phyloP scores from a whole-genome alignment of 1,140 invertebrate species.

The Brachionus plicatilis region DNA sequence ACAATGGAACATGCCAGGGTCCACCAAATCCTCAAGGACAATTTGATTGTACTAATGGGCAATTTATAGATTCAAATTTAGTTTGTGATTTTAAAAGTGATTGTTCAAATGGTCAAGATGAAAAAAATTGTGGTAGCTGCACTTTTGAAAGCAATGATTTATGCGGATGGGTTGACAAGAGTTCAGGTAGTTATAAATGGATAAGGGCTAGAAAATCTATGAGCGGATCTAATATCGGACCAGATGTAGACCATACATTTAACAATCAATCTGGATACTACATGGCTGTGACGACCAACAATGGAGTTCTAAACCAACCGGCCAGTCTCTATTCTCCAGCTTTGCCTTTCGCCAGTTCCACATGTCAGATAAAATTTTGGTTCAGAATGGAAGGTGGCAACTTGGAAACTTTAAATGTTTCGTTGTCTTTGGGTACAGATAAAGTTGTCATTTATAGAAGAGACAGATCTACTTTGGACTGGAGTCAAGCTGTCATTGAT shows the following conservation, averaged over 20 bases:
- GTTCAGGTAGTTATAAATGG: conserved; percentile 49
- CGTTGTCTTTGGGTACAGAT: conserved; percentile 43
- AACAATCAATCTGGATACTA: background rate
- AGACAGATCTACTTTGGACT: background rate
- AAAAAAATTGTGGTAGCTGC: conserved; percentile 50
- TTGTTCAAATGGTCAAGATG: conserved; percentile 49
- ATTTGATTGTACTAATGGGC: conserved; percentile 44
- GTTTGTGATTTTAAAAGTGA: conserved; percentile 50
- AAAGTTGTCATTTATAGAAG: background rate
- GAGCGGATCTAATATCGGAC: background rate
- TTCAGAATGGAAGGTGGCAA: conserved; percentile 69
- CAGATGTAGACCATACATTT: conserved; percentile 43
- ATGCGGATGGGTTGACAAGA: conserved; percentile 51
- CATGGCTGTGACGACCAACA: conserved; percentile 16
- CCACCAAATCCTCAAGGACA: background rate
- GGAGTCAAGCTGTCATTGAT: conserved; percentile 45
- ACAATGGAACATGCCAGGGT: conserved; percentile 43
- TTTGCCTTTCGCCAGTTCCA: conserved; percentile 42
- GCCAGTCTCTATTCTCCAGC: conserved; percentile 58
- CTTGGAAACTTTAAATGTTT: conserved; percentile 47
- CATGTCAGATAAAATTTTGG: conserved; percentile 67
- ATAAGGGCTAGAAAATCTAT: conserved; percentile 35
- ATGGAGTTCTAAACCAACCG: conserved; percentile 50
- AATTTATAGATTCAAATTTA: conserved; percentile 28
- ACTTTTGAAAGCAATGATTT: conserved; percentile 46